These are phyloP conservation scores for Diadema setosum DNA, from an alignment of 35 echinoderm and acorn worm species.

Conservation along the genomic window DNA sequence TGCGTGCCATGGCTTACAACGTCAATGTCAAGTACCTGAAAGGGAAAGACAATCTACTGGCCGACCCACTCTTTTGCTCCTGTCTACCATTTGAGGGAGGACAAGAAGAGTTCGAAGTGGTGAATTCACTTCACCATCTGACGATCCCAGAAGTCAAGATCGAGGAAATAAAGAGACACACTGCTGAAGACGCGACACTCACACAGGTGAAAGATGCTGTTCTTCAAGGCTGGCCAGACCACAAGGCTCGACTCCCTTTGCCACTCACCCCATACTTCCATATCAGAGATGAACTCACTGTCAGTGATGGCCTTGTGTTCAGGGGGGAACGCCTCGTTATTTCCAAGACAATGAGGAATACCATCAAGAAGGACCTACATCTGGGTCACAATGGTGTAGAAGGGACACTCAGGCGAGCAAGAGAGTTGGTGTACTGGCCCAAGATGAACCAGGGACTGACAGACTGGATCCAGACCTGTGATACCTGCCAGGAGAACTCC, in stretches of 20 bases:
- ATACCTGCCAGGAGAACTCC: background rate
- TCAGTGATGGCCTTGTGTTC: constrained; percentile 38
- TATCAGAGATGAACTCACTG: constrained; percentile 1
- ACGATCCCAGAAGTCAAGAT: background rate
- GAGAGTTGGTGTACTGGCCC: constrained; percentile 31
- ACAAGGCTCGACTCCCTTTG: background rate
- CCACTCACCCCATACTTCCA: constrained; percentile 3
- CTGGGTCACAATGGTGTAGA: constrained; percentile 33
- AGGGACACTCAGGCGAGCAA: background rate
- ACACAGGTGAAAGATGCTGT: background rate
- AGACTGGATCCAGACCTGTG: constrained; percentile 14
- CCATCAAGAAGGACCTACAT: background rate
- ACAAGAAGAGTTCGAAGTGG: no score
- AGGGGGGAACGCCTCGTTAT: constrained; percentile 20
- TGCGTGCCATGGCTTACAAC: background rate
- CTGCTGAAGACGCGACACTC: background rate
- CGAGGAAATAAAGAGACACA: background rate
- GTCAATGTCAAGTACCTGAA: background rate
- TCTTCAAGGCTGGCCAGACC: constrained; percentile 30
- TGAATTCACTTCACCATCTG: no score
- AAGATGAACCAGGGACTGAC: background rate
- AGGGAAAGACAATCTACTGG: constrained; percentile 11
- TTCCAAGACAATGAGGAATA: background rate
- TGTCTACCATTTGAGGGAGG: background rate
- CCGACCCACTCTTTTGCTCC: background rate